Conservation (phyloP, 35 echinoderm and acorn worm species). For the Ophioderma brevispina region DNA sequence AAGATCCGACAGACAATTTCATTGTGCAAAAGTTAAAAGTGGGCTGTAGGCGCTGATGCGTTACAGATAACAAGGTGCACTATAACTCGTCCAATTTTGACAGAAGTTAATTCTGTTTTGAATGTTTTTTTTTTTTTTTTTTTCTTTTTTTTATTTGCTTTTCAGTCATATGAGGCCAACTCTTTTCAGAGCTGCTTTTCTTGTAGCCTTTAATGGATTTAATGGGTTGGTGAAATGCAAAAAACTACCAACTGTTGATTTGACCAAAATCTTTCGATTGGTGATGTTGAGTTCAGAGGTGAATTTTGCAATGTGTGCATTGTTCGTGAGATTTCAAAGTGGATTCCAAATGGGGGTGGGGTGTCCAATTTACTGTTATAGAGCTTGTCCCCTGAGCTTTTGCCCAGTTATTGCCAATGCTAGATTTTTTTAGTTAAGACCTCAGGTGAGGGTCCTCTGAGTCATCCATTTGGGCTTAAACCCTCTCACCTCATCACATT, state of each 20-base stretch:
- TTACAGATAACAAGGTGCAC: neutral
- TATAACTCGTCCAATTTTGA: neutral
- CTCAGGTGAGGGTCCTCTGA: neutral
- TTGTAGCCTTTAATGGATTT: neutral
- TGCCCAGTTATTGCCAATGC: neutral
- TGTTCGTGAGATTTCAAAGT: neutral
- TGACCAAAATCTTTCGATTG: too few species aligned
- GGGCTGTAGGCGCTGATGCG: neutral
- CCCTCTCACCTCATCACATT: neutral
- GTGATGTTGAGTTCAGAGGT: too few species aligned
- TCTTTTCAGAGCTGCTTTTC: neutral
- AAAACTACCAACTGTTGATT: neutral
- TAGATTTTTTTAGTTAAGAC: neutral
- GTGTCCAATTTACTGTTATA: neutral
- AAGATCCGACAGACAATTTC: neutral
- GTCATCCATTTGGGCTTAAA: neutral
- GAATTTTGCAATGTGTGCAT: too few species aligned
- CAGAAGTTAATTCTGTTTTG: neutral
- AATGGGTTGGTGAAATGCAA: neutral
- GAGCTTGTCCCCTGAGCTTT: neutral
- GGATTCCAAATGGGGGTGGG: neutral
- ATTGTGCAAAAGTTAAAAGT: neutral
- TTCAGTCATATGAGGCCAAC: neutral
- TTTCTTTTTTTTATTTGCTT: too few species aligned
- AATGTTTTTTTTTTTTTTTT: neutral